These are phyloP conservation scores for Oopsacas minuta DNA, from an alignment of 37 sponge, comb jelly and placozoan genomes.

Conservation along the genomic window DNA sequence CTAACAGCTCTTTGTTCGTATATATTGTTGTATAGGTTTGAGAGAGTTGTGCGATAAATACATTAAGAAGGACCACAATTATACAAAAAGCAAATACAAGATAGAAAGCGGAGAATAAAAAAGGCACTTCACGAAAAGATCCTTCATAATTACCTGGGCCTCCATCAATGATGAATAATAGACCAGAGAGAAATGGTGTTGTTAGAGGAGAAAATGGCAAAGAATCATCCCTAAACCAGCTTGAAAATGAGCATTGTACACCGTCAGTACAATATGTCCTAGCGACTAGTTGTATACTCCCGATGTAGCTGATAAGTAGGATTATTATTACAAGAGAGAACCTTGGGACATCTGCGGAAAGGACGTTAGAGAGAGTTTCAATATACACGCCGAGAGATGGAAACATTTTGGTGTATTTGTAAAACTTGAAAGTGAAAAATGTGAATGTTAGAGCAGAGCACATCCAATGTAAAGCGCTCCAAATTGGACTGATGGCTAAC, in stretches of 20 bases:
- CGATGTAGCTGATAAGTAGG: neutral
- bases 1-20: neutral
- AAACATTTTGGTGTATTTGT: constrained; percentile 1
- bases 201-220: neutral
- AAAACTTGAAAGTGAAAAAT: neutral
- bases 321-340: neutral
- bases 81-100: neutral
- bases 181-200: neutral
- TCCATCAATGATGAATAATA: neutral
- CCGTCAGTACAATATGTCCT: neutral
- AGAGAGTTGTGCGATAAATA: neutral
- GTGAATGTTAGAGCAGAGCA: neutral
- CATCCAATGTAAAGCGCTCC: neutral
- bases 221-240: neutral
- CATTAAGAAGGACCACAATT: neutral
- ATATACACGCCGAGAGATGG: neutral
- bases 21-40: neutral
- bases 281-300: neutral
- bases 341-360: neutral
- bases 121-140: neutral
- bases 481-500: neutral
- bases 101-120: neutral
- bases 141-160: neutral
- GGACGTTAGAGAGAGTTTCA: neutral
- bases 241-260: neutral